phyloP scores from a whole-genome alignment of 2,797 vertebrate species.

The Microctenopoma stevenorrisi region DNA sequence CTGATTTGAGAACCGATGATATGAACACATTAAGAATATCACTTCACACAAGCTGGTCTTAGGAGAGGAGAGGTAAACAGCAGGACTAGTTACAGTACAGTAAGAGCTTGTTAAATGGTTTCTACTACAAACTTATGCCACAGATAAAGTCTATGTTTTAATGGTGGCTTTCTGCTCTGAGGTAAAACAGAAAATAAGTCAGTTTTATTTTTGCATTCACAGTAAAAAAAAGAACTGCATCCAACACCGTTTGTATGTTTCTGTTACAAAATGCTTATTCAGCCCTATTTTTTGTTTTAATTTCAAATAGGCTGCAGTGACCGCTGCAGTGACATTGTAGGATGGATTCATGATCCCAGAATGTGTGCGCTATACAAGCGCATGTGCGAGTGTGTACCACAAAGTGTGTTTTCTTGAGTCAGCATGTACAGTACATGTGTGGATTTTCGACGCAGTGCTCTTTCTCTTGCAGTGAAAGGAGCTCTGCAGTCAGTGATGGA shows the following conservation, averaged over 20 bases:
- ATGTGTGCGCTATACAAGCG: slow-evolving; percentile 12
- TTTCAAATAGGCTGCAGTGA: slow-evolving; percentile 59
- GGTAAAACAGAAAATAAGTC: not conserved
- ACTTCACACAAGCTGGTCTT: not conserved
- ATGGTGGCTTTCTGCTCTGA: not conserved
- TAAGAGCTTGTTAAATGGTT: too few species aligned
- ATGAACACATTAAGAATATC: not conserved
- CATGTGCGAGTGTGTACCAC: slow-evolving; percentile 5
- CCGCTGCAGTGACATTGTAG: slow-evolving; percentile 53
- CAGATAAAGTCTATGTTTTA: not conserved
- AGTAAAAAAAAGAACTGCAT: slow-evolving; percentile 36
- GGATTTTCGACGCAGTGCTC: slow-evolving; percentile 52
- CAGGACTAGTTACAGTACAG: too few species aligned
- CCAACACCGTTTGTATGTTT: slow-evolving; percentile 27
- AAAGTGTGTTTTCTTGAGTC: slow-evolving; percentile 54
- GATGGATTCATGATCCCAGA: slow-evolving; percentile 28
- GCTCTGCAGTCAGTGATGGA: slow-evolving; percentile 78
- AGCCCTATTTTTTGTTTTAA: slow-evolving; percentile 45
- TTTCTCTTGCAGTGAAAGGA: slow-evolving; percentile 67
- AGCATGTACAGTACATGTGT: slow-evolving; percentile 50
- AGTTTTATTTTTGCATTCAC: slow-evolving; percentile 36
- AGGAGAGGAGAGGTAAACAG: too few species aligned
- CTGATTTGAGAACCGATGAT: not conserved
- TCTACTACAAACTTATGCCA: not conserved
- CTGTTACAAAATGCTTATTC: slow-evolving; percentile 56